Conservation (phyloP, 92 coral and sea anemone genomes). For the Epizoanthus ramosus region DNA sequence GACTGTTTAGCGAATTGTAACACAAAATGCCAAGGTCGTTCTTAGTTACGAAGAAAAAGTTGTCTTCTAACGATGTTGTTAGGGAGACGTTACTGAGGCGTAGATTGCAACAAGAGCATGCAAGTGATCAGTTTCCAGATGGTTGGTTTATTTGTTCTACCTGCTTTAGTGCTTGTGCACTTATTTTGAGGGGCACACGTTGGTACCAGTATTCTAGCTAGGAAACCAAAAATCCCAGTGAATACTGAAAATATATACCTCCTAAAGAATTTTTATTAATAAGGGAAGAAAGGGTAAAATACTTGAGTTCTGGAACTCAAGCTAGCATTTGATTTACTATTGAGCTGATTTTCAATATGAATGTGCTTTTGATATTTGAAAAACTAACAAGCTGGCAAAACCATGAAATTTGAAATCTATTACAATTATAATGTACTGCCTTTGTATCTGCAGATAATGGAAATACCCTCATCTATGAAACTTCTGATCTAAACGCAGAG, state of each 20-base stretch:
- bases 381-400: background rate
- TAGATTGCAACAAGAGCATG: background rate
- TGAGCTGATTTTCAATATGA: conserved; percentile 47
- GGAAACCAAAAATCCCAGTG: background rate
- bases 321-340: conserved; percentile 38
- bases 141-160: conserved; percentile 26
- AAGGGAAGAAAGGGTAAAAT: background rate
- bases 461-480: too few relatives aligned
- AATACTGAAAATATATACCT: background rate
- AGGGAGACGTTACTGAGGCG: background rate
- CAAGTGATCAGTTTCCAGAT: conserved; percentile 29
- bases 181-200: background rate
- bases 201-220: conserved; percentile 16
- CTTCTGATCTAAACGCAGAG: too few relatives aligned
- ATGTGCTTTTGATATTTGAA: background rate
- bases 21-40: conserved; percentile 34
- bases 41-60: conserved; percentile 38
- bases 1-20: background rate
- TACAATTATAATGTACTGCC: too few relatives aligned
- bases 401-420: background rate
- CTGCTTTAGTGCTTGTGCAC: conserved; percentile 10
- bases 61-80: background rate
- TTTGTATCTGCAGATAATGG: too few relatives aligned
- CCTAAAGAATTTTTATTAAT: too few relatives aligned
- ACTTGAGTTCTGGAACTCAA: background rate